phyloP scores from a whole-genome alignment of 2,888 invertebrate genomes.

The Drosophila mercatorum region DNA sequence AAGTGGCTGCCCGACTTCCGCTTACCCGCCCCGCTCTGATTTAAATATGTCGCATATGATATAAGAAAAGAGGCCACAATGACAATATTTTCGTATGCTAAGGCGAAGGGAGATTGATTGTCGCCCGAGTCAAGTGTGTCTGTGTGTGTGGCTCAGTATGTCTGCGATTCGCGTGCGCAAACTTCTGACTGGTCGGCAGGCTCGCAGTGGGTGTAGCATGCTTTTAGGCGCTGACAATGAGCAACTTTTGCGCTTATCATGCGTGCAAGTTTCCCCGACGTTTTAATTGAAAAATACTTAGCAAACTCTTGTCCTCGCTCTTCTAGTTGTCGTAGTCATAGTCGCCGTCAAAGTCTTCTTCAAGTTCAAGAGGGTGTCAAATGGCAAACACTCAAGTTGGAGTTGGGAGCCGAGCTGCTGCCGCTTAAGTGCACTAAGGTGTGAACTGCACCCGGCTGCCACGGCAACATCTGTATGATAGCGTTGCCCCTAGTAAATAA shows the following conservation, averaged over 20 bases:
- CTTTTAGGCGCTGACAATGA: slow-evolving; percentile 75
- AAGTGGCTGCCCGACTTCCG: slow-evolving; percentile 43
- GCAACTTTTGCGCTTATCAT: slow-evolving; percentile 74
- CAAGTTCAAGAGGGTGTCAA: slow-evolving; percentile 71
- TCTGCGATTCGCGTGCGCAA: slow-evolving; percentile 35
- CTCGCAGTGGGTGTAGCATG: slow-evolving; percentile 45
- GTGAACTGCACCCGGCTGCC: slow-evolving; percentile 55
- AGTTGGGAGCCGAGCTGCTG: slow-evolving; percentile 17
- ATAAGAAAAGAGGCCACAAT: slow-evolving; percentile 32
- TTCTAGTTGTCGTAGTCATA: slow-evolving; percentile 18
- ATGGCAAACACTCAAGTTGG: slow-evolving; percentile 57
- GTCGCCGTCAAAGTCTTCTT: slow-evolving; percentile 26
- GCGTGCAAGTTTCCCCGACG: slow-evolving; percentile 72
- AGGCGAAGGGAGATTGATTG: slow-evolving; percentile 71
- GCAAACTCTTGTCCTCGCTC: slow-evolving; percentile 51
- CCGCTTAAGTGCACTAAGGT: slow-evolving; percentile 68
- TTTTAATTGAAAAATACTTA: slow-evolving; percentile 80
- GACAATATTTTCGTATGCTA: slow-evolving; percentile 58
- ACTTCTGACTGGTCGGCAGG: slow-evolving; percentile 46
- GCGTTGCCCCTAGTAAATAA: slow-evolving; percentile 51
- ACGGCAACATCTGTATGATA: slow-evolving; percentile 21
- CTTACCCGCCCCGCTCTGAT: slow-evolving; percentile 48
- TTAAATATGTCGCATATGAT: slow-evolving; percentile 72
- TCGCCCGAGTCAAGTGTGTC: slow-evolving; percentile 40
- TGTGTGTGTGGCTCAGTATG: too few relatives aligned